Evolutionary conservation across 2,888 invertebrate species (phyloP), one percentile per base, ranked within the genome.

Genomic region (Cordilura impudica): DNA sequence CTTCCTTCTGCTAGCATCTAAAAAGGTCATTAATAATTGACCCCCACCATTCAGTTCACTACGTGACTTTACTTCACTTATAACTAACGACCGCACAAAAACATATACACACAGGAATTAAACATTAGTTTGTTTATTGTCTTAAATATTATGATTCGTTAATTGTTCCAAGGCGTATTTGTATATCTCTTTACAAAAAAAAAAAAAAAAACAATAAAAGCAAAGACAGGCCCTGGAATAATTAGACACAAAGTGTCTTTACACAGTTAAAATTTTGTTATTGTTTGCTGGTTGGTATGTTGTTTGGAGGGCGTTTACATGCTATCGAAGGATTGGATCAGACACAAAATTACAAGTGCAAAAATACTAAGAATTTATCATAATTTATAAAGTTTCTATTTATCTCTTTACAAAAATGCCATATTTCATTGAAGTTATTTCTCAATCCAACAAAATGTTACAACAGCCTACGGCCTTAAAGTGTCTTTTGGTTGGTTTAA

Each of bases 231-330:
- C 21, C 35, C n/a, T 39, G 35, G 35, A 39, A n/a, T 4, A n/a
- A n/a, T n/a, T n/a, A 39, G 35, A 39, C 31, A 31, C 31, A 31
- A 10, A 10, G 2, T 1, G 35, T 2, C 35, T n/a, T n/a, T 12
- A 39, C 35, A n/a, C 8, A 39, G n/a, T 39, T 4, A n/a, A 39
- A 26, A 3, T 26, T 60, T 56, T 39, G 23, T 58, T 43, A 39
- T 19, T 4, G 29, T 18, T 35, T 16, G 51, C 5, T 14, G n/a
- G n/a, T 23, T 12, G 43, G 10, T 35, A 21, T 58, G 4, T 69
- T 61, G 61, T 71, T 71, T 56, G 1, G 61, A 16, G 53, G 71
- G 61, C 71, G 71, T 71, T 71, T 31, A 45, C 53, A 26, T 53
- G 31, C 19, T 31, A 61, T 71, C 53, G 29, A 71, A 31, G 39